These are phyloP conservation scores for Glossophaga mutica DNA, from an alignment of 2,797 vertebrate species.

Conservation along the genomic window DNA sequence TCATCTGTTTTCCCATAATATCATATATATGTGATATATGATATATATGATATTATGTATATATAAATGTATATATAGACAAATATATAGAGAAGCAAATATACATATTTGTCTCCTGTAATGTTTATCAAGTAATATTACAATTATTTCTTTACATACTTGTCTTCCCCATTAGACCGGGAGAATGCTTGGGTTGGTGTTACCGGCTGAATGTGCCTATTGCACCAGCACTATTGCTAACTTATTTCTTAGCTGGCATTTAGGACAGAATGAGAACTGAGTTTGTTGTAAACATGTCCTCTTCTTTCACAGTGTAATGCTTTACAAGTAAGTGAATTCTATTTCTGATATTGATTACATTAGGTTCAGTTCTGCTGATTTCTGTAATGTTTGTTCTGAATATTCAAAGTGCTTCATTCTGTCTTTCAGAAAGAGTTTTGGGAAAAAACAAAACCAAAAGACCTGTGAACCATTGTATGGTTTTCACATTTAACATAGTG, in stretches of 20 bases:
- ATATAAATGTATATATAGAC: too few species aligned
- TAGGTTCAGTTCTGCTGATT: not conserved
- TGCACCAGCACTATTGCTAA: conserved; percentile 35
- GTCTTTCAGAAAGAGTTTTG: not conserved
- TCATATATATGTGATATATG: too few species aligned
- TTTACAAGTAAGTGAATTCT: not conserved
- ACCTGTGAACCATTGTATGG: not conserved
- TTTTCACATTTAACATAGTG: conserved; percentile 1
- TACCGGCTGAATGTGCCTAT: not conserved
- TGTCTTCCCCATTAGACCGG: not conserved
- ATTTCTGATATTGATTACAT: not conserved
- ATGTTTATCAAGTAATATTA: not conserved
- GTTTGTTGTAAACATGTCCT: conserved; percentile 34
- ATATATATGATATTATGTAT: too few species aligned
- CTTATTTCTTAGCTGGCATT: conserved; percentile 33
- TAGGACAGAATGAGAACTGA: conserved; percentile 47
- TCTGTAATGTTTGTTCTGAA: not conserved
- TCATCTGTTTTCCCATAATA: not conserved
- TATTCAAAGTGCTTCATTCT: conserved; percentile 10
- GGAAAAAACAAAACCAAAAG: not conserved
- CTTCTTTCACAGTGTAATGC: not conserved
- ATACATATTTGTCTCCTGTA: not conserved
- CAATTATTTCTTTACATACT: not conserved
- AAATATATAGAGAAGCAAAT: too few species aligned
- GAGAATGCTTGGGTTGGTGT: not conserved